Evolutionary conservation across 2,113 vertebrate species (phyloP), one percentile per base, ranked within the genome.

Genomic region (Mesitornis unicolor): DNA sequence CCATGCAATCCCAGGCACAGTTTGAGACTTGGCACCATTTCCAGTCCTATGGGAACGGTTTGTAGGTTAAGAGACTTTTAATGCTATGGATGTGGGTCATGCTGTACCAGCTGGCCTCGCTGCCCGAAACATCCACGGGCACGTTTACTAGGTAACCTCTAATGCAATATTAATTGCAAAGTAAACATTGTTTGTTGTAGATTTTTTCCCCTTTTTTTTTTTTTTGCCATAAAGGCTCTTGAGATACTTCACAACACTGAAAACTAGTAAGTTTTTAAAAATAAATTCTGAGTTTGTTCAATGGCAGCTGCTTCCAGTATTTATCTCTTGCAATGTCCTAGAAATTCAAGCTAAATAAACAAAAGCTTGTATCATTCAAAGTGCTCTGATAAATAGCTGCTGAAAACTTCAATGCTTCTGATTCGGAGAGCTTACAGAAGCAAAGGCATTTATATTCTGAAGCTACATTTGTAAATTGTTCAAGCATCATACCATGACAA

Each of bases 81-180:
- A 92, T 81, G 83, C 50, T 90, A 92, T 53, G 83, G 92, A 90
- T 95, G 88, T 77, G 85, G 92, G 93, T 95, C 86, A 89, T 56
- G 38, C 42, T 68, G 73, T 60, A 90, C 64, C 90, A 93, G 59
- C 79, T 69, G 59, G 90, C 50, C 83, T 80, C 54, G 19, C 42
- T 1, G 1, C 64, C 57, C 71, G 61, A 38, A 90, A 63, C 65
- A 45, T 68, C 69, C 70, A 59, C 59, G 57, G 59, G 21, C 43
- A 77, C n/a, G 33, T 47, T 24, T 21, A 59, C 36, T 14, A 65
- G 38, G 31, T 6, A 74, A 69, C 42, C 19, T 64, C 63, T 61
- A 71, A 59, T 10, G 50, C 4, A 89, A 38, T 1, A 73, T 25
- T 65, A 61, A 87, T 6, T 74, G 26, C 59, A 40, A 93, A 85